Conservation (phyloP, 1,140 invertebrate species). For the Drosophila dunni region DNA sequence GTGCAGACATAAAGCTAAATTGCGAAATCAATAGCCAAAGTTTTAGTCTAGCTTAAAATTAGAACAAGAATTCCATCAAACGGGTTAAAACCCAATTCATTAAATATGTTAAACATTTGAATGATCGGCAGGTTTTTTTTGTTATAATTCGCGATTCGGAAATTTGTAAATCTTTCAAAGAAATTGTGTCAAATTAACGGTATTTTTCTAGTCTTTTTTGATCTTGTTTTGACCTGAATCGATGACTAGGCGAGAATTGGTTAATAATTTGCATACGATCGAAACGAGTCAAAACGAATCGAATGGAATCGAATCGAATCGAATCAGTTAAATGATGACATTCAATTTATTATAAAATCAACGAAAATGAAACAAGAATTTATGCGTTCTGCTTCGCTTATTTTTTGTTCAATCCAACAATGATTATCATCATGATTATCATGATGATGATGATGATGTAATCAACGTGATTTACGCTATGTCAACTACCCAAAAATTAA, state of each 20-base stretch:
- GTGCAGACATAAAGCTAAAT: too few relatives aligned
- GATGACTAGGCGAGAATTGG: conserved; percentile 11
- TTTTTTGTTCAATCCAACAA: conserved; percentile 2
- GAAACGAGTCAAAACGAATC: neutral
- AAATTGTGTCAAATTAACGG: conserved; percentile 58
- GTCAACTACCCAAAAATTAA: neutral
- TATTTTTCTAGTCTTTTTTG: conserved; percentile 5
- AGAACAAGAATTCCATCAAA: neutral
- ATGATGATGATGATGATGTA: conserved; percentile 34
- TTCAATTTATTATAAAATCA: neutral
- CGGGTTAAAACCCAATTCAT: too few relatives aligned
- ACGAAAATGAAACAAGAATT: conserved; percentile 11
- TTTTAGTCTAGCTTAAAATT: too few relatives aligned
- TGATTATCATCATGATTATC: conserved; percentile 35
- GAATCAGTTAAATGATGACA: conserved; percentile 2
- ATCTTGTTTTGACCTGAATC: neutral
- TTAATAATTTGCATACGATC: conserved; percentile 50
- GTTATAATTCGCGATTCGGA: neutral
- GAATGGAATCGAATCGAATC: neutral
- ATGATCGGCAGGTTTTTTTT: too few relatives aligned
- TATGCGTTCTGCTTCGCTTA: conserved; percentile 11
- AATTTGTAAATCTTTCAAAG: neutral
- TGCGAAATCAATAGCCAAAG: too few relatives aligned
- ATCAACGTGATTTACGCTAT: conserved; percentile 13
- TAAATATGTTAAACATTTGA: too few relatives aligned